Conservation (phyloP, 2,797 vertebrate species). For the Sorex maritimensis region DNA sequence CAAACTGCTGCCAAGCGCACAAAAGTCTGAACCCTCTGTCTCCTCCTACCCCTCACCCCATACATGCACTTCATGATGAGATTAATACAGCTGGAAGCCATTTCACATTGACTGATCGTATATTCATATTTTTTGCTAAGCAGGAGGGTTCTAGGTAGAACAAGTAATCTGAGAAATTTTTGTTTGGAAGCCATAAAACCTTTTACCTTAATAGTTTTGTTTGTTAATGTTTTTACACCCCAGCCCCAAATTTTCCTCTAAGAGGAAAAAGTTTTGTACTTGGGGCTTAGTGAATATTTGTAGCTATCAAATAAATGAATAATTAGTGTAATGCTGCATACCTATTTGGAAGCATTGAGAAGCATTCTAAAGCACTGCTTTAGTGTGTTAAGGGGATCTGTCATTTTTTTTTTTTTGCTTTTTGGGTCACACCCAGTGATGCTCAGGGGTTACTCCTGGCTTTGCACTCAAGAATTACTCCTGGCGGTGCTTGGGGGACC, state of each 20-base stretch:
- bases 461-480: no score
- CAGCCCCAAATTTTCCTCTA: no score
- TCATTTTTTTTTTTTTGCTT: no score
- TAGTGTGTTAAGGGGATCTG: no score
- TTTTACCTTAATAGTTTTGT: background rate
- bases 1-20: conserved; percentile 1
- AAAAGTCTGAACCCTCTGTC: background rate
- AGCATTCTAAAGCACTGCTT: background rate
- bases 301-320: conserved; percentile 44
- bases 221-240: background rate
- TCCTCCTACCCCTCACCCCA: no score
- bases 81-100: background rate
- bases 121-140: background rate
- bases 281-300: conserved; percentile 16
- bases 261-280: background rate
- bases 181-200: conserved; percentile 58
- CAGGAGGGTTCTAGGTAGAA: background rate
- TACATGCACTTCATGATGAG: background rate
- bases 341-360: conserved; percentile 1
- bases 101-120: background rate
- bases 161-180: background rate
- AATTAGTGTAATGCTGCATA: background rate
- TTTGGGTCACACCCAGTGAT: no score
- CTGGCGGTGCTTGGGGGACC: no score
- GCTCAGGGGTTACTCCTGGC: no score